Evolutionary conservation across 1,140 invertebrate species (phyloP).

Genomic region (Caenorhabditis elegans): DNA sequence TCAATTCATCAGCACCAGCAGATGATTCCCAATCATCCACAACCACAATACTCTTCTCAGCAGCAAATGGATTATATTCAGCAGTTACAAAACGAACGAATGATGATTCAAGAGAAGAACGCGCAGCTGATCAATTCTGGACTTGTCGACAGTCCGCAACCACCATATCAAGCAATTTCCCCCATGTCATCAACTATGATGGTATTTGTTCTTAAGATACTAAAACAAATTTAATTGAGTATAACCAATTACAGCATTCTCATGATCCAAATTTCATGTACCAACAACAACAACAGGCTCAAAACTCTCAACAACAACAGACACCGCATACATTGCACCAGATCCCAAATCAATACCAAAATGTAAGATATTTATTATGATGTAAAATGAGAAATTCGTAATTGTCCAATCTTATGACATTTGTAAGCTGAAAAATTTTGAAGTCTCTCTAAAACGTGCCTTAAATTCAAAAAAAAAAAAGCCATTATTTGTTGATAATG

Average conservation of each 20-base stretch:
- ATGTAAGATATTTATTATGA: not conserved
- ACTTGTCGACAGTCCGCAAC: not conserved
- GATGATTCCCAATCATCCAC: conserved; percentile 15
- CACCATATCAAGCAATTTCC: not conserved
- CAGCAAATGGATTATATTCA: conserved; percentile 22
- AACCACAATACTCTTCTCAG: conserved; percentile 27
- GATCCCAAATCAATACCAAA: not conserved
- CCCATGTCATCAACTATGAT: not conserved
- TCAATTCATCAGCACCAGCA: conserved; percentile 13
- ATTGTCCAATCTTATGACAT: too few species aligned
- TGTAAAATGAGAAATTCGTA: not conserved
- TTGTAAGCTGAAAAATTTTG: too few species aligned
- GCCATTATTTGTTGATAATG: too few species aligned
- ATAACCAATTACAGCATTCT: not conserved
- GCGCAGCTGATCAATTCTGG: conserved; percentile 11
- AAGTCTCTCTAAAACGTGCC: too few species aligned
- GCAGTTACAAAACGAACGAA: conserved; percentile 8
- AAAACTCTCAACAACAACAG: not conserved
- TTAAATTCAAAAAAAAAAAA: too few species aligned
- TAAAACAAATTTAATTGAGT: too few species aligned
- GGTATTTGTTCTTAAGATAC: not conserved
- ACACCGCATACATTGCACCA: not conserved
- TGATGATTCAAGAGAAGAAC: conserved; percentile 26
- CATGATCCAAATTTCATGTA: not conserved
- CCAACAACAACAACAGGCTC: not conserved